Evolutionary conservation across 2,113 vertebrate genomes (phyloP).

Genomic region (Lathamus discolor): DNA sequence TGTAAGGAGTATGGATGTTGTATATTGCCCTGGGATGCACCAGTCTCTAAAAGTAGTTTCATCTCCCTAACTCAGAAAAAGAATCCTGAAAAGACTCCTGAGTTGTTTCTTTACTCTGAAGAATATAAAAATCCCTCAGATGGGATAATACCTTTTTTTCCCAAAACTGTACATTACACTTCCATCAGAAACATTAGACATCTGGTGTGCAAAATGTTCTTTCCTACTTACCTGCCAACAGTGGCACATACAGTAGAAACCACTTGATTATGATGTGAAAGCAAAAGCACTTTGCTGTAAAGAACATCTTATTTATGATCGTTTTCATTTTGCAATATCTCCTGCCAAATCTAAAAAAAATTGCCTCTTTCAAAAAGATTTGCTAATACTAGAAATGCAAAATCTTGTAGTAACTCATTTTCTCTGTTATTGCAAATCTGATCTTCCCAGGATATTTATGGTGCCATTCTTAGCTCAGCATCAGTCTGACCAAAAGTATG

Average conservation of each 20-base stretch:
- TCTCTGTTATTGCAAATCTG: neutral
- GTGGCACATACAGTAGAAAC: neutral
- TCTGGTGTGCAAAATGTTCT: neutral
- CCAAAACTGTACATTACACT: neutral
- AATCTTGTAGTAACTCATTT: neutral
- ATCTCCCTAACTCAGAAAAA: neutral
- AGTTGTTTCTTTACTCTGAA: neutral
- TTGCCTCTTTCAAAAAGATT: neutral
- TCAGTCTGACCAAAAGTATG: neutral
- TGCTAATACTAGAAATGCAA: neutral
- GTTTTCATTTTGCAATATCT: constrained; percentile 5
- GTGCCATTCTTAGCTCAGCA: neutral
- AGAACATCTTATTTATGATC: neutral
- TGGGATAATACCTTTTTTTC: neutral
- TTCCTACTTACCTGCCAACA: neutral
- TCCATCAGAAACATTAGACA: neutral
- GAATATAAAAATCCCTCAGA: neutral
- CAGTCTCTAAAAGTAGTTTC: neutral
- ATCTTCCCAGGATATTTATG: neutral
- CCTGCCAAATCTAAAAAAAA: neutral
- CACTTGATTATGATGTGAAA: constrained; percentile 22
- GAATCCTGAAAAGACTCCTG: neutral
- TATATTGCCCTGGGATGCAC: neutral
- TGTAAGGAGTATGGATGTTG: neutral
- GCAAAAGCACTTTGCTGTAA: constrained; percentile 10